Evolutionary conservation across 2,888 invertebrate species (phyloP).

Genomic region (Ferdinandea cuprea): DNA sequence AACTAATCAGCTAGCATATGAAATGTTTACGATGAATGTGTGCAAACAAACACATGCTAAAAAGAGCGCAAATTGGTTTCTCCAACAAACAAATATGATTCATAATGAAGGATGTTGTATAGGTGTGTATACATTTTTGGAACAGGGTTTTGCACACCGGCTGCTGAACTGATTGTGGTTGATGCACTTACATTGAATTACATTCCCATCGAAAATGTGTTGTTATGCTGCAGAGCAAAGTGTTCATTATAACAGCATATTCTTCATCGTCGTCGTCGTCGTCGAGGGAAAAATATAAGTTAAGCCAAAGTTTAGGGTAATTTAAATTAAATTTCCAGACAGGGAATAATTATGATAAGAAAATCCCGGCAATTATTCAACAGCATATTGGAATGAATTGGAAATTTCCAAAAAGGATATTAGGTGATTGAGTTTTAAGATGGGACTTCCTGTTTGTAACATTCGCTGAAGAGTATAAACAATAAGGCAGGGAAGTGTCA

Average conservation of each 20-base stretch:
- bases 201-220: conserved; percentile 5
- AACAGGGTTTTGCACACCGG: background rate
- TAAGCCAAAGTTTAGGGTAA: conserved; percentile 18
- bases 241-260: background rate
- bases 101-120: too few relatives aligned
- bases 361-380: background rate
- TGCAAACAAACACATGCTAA: background rate
- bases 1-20: conserved; percentile 5
- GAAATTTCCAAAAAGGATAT: conserved; percentile 10
- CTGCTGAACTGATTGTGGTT: conserved; percentile 32
- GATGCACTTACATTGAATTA: conserved; percentile 14
- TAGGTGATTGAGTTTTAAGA: conserved; percentile 8
- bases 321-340: conserved; percentile 34
- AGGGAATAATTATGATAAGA: conserved; percentile 11
- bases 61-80: conserved; percentile 16
- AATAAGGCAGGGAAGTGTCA: background rate
- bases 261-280: background rate
- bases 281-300: conserved; percentile 11
- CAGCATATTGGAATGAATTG: too few relatives aligned
- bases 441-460: background rate
- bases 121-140: conserved; percentile 1
- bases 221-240: background rate
- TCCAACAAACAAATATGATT: conserved; percentile 35
- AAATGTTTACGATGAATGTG: conserved; percentile 23
- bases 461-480: background rate